phyloP scores from a whole-genome alignment of 2,113 vertebrate genomes.

The Elanoides forficatus region DNA sequence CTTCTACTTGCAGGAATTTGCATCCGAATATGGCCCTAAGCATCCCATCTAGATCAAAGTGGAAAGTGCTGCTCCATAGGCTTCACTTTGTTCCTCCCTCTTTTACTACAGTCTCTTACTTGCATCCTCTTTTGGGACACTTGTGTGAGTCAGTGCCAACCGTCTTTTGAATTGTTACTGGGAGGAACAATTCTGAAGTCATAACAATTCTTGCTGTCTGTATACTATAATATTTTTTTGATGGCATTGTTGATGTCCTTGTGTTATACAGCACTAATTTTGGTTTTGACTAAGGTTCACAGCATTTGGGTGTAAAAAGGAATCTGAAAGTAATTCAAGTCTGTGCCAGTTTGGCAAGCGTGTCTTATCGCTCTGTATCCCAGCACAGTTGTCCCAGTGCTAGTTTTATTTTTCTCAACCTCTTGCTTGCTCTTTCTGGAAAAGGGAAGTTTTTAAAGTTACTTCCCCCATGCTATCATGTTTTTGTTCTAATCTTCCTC shows the following conservation, averaged over 20 bases:
- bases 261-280: not conserved
- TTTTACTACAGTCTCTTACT: not conserved
- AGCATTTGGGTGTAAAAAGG: not conserved
- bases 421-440: not conserved
- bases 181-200: not conserved
- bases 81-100: not conserved
- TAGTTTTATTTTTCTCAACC: not conserved
- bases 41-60: not conserved
- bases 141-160: not conserved
- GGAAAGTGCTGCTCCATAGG: not conserved
- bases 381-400: not conserved
- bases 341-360: not conserved
- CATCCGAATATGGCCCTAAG: not conserved
- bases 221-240: not conserved
- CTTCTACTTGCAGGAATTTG: not conserved
- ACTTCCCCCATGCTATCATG: fast-evolving
- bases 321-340: not conserved
- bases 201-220: not conserved
- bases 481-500: not conserved
- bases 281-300: not conserved
- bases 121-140: not conserved
- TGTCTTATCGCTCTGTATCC: fast-evolving
- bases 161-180: not conserved
- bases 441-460: not conserved
- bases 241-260: not conserved